Base-by-base conservation (phyloP, 2,888 invertebrate genomes). In the Lithophane semibrunnea region DNA sequence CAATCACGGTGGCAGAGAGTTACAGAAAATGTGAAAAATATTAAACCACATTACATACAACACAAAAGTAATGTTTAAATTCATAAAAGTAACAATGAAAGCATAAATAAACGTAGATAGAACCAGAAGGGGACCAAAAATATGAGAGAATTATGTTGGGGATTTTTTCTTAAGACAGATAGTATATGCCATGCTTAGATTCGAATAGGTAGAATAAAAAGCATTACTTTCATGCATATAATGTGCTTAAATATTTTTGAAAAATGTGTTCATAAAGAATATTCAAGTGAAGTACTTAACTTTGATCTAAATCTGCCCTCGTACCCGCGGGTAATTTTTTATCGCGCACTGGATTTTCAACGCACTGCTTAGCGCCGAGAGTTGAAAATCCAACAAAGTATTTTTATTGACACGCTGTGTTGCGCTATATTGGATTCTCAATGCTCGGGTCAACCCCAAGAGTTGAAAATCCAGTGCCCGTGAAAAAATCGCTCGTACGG, bases 31-130 rank as follows among this genome's bases (percentile, higher is more conserved):
- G 89, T 87, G 86, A 88, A 87, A 91, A 88, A 90, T 91, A 91
- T 93, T 92, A 92, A 91, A 93, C 88, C 92, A 94, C 93, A 92
- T 93, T 91, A 92, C 87, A 89, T 86, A 92, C 89, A 92, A 85
- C 79, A 84, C 42, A 81, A 80, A 79, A 86, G 77, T 84, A 79
- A 82, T 77, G 47, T 64, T 71, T 71, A 3, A 64, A 65, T 71
- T 49, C 8, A 56, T 61, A 68, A 69, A 71, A 77, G 1, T 54
- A 77, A 87, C 87, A 88, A 76, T 18, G 61, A 88, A 87, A 88
- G 88, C 88, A 54, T 37, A 37, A 2, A 68, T 58, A n/a, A 58
- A 65, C 13, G 21, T n/a, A 37, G 61, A 52, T 8, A 61, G 61
- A 37, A 18, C 3, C 8, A 42, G 4, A 73, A 16, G 3, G 9